Evolutionary conservation across 2,113 vertebrate genomes (phyloP).

Genomic region (Morone chrysops): DNA sequence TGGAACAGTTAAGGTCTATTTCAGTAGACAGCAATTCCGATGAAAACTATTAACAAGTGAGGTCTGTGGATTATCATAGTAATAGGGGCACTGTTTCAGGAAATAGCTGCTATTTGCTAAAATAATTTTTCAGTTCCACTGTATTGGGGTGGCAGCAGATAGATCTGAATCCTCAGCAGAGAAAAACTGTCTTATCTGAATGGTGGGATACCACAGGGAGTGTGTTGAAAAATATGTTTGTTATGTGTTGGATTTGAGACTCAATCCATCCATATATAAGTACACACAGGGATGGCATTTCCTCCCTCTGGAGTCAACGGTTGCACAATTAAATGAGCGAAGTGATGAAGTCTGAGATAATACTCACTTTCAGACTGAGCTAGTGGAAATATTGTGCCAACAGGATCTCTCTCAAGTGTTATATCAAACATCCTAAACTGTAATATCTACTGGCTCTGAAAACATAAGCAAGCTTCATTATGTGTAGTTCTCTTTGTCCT

Average conservation of each 20-base stretch:
- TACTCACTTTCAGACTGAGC: background rate
- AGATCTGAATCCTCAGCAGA: background rate
- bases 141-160: background rate
- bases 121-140: background rate
- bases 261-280: background rate
- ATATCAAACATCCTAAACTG: background rate
- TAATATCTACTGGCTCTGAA: background rate
- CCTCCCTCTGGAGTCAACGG: background rate
- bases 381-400: background rate
- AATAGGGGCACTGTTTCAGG: background rate
- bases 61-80: slow-evolving; percentile 15
- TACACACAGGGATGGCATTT: background rate
- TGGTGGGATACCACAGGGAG: background rate
- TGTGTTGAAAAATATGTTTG: background rate
- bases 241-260: background rate
- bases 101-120: too few relatives aligned
- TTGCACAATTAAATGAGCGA: background rate
- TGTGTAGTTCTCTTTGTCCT: background rate
- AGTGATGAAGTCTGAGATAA: background rate
- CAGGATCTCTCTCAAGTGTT: background rate
- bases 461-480: background rate
- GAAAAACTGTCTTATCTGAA: background rate
- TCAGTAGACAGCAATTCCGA: slow-evolving; percentile 7
- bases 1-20: background rate
- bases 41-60: background rate